A percentile compares a stretch with the other conserved stretches of the same genome.
These are phyloP conservation scores for Otolemur crassicaudatus DNA, from an alignment of 2,797 vertebrate genomes.

Conservation along the genomic window DNA sequence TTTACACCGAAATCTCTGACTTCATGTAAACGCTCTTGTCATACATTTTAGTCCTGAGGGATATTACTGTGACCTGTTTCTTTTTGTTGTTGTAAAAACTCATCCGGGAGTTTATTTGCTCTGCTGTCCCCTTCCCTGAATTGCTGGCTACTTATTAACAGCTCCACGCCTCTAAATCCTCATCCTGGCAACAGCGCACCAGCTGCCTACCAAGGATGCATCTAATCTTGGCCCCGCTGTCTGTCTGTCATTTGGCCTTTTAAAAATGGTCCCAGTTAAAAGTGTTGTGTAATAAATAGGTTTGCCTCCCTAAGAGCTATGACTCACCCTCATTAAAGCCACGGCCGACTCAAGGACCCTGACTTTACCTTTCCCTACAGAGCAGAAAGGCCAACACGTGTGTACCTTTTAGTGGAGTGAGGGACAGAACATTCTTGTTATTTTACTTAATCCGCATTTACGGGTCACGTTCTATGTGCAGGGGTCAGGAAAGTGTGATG, in stretches of 20 bases:
- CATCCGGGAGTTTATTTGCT: slow-evolving; percentile 53
- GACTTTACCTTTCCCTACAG: slow-evolving; percentile 60
- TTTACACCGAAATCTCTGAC: slow-evolving; percentile 55
- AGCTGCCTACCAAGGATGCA: slow-evolving; percentile 59
- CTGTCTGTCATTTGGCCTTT: slow-evolving; percentile 65
- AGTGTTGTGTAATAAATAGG: slow-evolving; percentile 74
- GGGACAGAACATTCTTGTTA: background rate
- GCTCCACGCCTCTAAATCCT: slow-evolving; percentile 54
- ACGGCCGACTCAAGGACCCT: slow-evolving; percentile 56
- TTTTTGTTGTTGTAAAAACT: slow-evolving; percentile 58
- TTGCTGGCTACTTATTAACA: slow-evolving; percentile 53
- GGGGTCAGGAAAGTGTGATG: background rate
- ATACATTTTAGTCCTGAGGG: slow-evolving; percentile 51
- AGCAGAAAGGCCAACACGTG: background rate
- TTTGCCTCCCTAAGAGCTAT: slow-evolving; percentile 67
- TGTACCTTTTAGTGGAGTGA: background rate
- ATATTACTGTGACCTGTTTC: slow-evolving; percentile 74
- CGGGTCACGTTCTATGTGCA: background rate
- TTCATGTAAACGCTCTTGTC: slow-evolving; percentile 59
- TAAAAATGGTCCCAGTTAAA: slow-evolving; percentile 62
- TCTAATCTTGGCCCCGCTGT: slow-evolving; percentile 66
- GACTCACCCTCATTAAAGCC: slow-evolving; percentile 67
- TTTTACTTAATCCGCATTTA: slow-evolving; percentile 52
- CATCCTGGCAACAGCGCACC: background rate
- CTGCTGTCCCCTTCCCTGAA: background rate